Base-by-base conservation (phyloP, 1,140 invertebrate genomes). In the Stratiolaelaps scimitus region DNA sequence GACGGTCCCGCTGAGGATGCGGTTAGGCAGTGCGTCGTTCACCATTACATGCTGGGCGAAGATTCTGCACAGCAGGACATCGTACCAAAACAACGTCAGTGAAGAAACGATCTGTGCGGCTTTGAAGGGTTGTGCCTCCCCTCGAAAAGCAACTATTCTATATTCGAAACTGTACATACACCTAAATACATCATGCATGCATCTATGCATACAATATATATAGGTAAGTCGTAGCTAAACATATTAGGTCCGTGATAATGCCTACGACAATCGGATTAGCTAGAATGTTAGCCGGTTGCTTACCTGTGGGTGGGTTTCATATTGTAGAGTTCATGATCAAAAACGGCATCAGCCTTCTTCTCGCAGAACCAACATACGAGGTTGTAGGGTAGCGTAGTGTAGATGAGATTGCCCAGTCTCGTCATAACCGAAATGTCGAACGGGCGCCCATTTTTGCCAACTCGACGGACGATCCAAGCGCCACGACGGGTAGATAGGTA, bases 11-110 rank as follows among this genome's bases (percentile, higher is more conserved):
- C 71, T 75, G 66, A 78, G 72, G 13, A 81, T 74, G 17, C 78
- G 73, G 68, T 79, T 78, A 1, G 80, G 76, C 2, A 82, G 70
- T 20, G 79, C 77, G 69, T 81, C 80, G 69, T 81, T 81, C n/a
- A 81, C 78, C 46, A 78, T 80, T 1, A 78, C 77, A 71, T 82
- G 80, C 47, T 80, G 78, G 10, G 72, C 70, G 23, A 75, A 73
- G 13, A 77, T 68, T 26, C 53, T 60, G 53, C 23, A 5, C 26
- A 2, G 23, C 2, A 60, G 26, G 26, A 23, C 26, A 17, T n/a
- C n/a, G n/a, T n/a, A n/a, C 6, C 13, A 23, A 60, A 23, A 20
- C 7, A 48, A 23, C 26, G 23, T 60, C 19, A 48, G 15, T 23
- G 2, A n/a, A n/a, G n/a, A n/a, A n/a, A n/a, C n/a, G n/a, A n/a